Evolutionary conservation across 2,888 invertebrate genomes (phyloP).

Genomic region (Amphipyra tragopoginis): DNA sequence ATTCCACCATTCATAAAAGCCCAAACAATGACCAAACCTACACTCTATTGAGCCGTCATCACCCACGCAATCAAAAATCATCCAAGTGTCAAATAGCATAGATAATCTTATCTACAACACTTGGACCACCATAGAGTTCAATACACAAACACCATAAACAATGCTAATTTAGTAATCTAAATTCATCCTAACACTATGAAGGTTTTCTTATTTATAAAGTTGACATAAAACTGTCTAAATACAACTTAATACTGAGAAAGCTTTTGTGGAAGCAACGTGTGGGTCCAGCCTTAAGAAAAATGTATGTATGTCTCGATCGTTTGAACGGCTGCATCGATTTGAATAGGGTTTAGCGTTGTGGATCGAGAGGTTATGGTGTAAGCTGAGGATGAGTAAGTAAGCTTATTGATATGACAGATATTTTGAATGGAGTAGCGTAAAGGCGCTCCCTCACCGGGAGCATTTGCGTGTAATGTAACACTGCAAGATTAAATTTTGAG

Average conservation of each 20-base stretch:
- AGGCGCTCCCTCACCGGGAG: too few species aligned
- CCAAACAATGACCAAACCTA: conserved; percentile 50
- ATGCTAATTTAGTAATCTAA: conserved; percentile 83
- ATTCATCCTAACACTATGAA: conserved; percentile 75
- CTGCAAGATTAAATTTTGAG: too few species aligned
- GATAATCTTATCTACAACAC: conserved; percentile 49
- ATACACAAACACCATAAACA: conserved; percentile 72
- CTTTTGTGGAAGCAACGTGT: conserved; percentile 55
- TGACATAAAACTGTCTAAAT: conserved; percentile 61
- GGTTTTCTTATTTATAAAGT: conserved; percentile 62
- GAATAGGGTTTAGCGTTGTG: conserved; percentile 26
- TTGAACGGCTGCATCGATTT: conserved; percentile 35
- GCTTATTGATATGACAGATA: conserved; percentile 15
- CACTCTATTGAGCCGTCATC: conserved; percentile 54
- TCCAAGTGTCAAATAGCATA: conserved; percentile 57
- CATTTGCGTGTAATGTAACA: too few species aligned
- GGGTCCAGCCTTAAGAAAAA: conserved; percentile 39
- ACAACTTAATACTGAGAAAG: conserved; percentile 59
- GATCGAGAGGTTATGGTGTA: conserved; percentile 30
- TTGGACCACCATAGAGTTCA: conserved; percentile 71
- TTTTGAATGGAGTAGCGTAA: conserved; percentile 10
- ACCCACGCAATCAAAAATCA: conserved; percentile 54
- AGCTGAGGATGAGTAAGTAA: conserved; percentile 8
- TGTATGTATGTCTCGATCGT: conserved; percentile 39
- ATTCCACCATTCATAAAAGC: conserved; percentile 32